A percentile compares a stretch with the other conserved stretches of the same genome.
These are phyloP conservation scores for Poicephalus meyeri DNA, from an alignment of 2,113 vertebrate species.

Conservation along the genomic window DNA sequence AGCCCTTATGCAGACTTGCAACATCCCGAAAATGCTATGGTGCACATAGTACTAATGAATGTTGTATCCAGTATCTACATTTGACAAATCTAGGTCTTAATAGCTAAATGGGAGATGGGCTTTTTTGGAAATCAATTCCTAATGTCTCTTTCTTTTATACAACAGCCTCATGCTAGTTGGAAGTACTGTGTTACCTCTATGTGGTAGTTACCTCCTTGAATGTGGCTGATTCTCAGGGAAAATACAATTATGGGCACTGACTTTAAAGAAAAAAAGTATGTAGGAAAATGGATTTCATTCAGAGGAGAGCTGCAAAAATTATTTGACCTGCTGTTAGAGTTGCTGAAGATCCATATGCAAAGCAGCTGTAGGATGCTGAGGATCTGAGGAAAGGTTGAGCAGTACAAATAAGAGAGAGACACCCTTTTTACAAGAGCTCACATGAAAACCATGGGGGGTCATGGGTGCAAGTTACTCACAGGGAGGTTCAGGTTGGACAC, in stretches of 20 bases:
- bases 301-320: not conserved
- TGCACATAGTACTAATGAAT: fast-evolving
- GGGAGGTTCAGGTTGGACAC: not conserved
- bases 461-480: not conserved
- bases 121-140: not conserved
- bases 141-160: not conserved
- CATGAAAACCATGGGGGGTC: not conserved
- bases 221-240: not conserved
- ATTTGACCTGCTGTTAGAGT: not conserved
- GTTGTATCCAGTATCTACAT: not conserved
- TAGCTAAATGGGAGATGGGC: not conserved
- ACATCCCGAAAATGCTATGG: not conserved
- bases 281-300: not conserved
- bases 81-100: not conserved
- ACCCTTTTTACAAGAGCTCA: not conserved
- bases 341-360: not conserved
- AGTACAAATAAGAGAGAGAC: not conserved
- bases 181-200: not conserved
- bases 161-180: not conserved
- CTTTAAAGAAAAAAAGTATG: not conserved
- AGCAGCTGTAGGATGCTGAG: not conserved
- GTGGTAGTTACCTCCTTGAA: not conserved
- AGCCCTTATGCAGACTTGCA: not conserved
- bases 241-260: not conserved
- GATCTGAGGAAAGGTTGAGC: not conserved